These are phyloP conservation scores for Actinopyga echinites DNA, from an alignment of 53 echinoderm and acorn worm genomes.

Conservation along the genomic window DNA sequence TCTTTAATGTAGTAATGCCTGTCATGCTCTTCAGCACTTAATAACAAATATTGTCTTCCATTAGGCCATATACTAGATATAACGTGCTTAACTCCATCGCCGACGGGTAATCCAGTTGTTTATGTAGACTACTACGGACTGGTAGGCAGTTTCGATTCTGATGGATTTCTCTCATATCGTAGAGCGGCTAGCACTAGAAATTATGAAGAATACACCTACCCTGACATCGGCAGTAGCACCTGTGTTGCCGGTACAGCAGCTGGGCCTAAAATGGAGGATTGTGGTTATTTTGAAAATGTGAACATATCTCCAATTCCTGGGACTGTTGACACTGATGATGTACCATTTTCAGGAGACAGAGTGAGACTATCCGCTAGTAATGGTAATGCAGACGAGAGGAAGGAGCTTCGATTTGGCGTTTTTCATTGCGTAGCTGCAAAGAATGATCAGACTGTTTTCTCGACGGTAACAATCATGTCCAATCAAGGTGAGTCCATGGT, in stretches of 20 bases:
- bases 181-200: not conserved
- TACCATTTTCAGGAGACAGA: not conserved
- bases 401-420: not conserved
- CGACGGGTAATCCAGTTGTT: not conserved
- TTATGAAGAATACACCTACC: not conserved
- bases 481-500: not conserved
- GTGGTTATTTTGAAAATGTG: not conserved
- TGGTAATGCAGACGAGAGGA: not conserved
- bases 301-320: too few relatives aligned
- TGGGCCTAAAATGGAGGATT: not conserved
- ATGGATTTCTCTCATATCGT: not conserved
- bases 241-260: not conserved
- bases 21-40: too few relatives aligned
- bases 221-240: not conserved
- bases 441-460: not conserved
- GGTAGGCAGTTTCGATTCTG: not conserved
- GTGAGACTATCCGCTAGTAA: not conserved
- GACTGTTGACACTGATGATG: too few relatives aligned
- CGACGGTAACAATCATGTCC: not conserved
- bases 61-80: not conserved
- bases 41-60: not conserved
- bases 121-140: not conserved
- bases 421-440: not conserved
- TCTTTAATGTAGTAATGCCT: too few relatives aligned
- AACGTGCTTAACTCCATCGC: not conserved